Evolutionary conservation across 2,888 invertebrate genomes (phyloP).

Genomic region (Merodon equestris): DNA sequence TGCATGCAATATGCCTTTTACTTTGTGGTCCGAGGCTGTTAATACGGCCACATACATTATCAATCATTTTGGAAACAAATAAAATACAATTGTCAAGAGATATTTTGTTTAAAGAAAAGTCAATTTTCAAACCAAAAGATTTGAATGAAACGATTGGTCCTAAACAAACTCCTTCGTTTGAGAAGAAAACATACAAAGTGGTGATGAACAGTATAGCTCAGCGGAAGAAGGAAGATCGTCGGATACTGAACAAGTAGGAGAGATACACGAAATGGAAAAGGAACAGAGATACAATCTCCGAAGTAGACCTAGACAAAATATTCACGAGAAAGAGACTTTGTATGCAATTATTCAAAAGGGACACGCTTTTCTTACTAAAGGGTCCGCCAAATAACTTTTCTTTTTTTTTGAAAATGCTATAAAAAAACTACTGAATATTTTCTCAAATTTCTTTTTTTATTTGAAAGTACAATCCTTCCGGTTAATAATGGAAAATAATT

Average conservation of each 20-base stretch:
- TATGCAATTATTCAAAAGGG: conserved; percentile 36
- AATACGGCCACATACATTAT: too few relatives aligned
- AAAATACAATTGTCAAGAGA: conserved; percentile 3
- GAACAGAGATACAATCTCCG: not conserved
- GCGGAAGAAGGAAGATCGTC: not conserved
- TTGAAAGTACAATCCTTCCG: too few relatives aligned
- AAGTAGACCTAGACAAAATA: conserved; percentile 3
- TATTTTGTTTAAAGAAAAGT: conserved; percentile 4
- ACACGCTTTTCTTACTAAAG: conserved; percentile 17
- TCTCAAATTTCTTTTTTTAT: too few relatives aligned
- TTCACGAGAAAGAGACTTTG: conserved; percentile 16
- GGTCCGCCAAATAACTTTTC: too few relatives aligned
- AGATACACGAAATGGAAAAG: not conserved
- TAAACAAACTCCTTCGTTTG: conserved; percentile 1
- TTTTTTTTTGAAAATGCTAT: too few relatives aligned
- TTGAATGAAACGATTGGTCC: not conserved
- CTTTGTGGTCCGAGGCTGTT: conserved; percentile 74
- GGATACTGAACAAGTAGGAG: conserved; percentile 4
- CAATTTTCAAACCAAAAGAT: conserved; percentile 49
- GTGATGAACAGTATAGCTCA: conserved; percentile 17
- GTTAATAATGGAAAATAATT: too few relatives aligned
- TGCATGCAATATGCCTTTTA: conserved; percentile 62
- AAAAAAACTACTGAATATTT: too few relatives aligned
- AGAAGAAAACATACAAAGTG: conserved; percentile 7
- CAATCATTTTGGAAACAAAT: not conserved